Evolutionary conservation across 2,888 invertebrate genomes (phyloP).

Genomic region (Coelinius sp.): DNA sequence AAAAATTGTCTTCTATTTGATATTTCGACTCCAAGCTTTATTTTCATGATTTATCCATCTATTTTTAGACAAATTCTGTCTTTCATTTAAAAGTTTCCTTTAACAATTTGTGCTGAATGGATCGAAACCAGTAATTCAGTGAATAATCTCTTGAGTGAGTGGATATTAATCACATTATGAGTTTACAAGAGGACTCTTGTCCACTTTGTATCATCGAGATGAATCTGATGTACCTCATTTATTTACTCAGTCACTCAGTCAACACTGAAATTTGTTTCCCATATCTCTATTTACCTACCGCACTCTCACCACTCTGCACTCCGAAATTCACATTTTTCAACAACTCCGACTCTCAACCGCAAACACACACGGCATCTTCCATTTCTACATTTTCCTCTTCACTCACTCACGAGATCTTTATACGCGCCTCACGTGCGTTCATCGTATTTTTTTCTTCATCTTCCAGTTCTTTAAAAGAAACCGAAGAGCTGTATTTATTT

Average conservation of each 20-base stretch:
- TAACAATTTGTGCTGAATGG: too few species aligned
- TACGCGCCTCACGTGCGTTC: background rate
- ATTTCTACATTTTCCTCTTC: background rate
- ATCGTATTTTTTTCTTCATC: constrained; percentile 10
- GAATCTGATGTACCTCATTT: background rate
- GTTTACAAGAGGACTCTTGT: too few species aligned
- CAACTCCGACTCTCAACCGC: background rate
- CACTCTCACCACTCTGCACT: background rate
- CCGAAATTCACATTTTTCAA: background rate
- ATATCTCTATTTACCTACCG: constrained; percentile 17
- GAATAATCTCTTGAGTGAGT: too few species aligned
- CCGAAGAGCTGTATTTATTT: background rate
- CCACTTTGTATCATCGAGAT: too few species aligned
- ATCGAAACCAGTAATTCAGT: too few species aligned
- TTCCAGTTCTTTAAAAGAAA: background rate
- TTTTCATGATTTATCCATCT: too few species aligned
- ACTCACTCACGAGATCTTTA: background rate
- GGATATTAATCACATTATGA: too few species aligned
- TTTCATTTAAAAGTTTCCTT: too few species aligned
- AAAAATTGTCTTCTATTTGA: background rate
- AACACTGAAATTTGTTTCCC: constrained; percentile 4
- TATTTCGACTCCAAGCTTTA: too few species aligned
- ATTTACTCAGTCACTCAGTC: constrained; percentile 17
- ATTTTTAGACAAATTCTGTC: too few species aligned
- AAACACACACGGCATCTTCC: background rate